A percentile compares a stretch with the other conserved stretches of the same genome.
phyloP scores from a whole-genome alignment of 2,888 invertebrate genomes.

The Labia minor region DNA sequence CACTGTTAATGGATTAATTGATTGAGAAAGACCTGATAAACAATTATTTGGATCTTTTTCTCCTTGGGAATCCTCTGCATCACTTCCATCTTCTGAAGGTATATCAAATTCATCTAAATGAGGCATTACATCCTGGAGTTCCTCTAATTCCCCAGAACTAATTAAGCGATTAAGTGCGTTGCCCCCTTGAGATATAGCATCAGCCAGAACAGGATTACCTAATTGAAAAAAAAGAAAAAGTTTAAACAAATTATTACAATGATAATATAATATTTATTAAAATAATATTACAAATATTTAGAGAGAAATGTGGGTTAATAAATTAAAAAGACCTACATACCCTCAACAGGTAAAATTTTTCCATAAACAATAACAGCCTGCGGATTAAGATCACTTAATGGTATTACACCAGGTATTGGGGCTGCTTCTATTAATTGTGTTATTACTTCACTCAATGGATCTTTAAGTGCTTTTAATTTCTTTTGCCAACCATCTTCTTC shows the following conservation, averaged over 20 bases:
- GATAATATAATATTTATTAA: conserved; percentile 1
- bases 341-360: conserved; percentile 66
- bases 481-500: conserved; percentile 37
- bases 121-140: conserved; percentile 65
- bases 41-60: neutral
- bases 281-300: conserved; percentile 16
- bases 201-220: conserved; percentile 65
- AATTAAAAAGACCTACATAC: no score
- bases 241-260: conserved; percentile 27
- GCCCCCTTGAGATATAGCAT: conserved; percentile 65
- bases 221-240: no score
- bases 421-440: conserved; percentile 65
- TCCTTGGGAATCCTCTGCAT: neutral
- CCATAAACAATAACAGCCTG: conserved; percentile 73
- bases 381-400: conserved; percentile 63
- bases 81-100: neutral
- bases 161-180: conserved; percentile 66
- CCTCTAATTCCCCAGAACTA: conserved; percentile 69
- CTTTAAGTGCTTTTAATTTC: conserved; percentile 34
- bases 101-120: conserved; percentile 43
- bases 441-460: conserved; percentile 52
- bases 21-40: neutral
- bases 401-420: conserved; percentile 56
- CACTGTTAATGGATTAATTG: neutral
- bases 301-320: no score